Conservation (phyloP, 2,888 invertebrate genomes). For the Neoascia interrupta region DNA sequence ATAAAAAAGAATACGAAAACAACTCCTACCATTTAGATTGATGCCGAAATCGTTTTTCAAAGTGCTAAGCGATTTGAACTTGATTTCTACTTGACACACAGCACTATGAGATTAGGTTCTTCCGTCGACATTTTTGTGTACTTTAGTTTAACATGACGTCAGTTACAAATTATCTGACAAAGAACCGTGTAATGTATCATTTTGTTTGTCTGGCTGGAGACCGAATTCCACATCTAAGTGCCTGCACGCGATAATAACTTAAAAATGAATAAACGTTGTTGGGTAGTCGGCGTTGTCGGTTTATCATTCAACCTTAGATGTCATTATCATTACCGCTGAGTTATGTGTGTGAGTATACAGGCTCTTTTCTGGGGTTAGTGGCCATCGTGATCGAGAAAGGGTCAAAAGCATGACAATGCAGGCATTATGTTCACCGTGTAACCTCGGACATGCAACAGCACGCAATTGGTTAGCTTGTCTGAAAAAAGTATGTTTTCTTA, state of each 20-base stretch:
- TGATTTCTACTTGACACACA: constrained; percentile 46
- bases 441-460: constrained; percentile 45
- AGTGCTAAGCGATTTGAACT: constrained; percentile 63
- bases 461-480: constrained; percentile 58
- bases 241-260: constrained; percentile 54
- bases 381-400: constrained; percentile 52
- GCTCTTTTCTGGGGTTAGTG: constrained; percentile 38
- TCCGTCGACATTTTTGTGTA: background rate
- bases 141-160: constrained; percentile 55
- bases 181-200: constrained; percentile 56
- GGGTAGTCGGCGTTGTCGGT: background rate
- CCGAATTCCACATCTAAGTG: constrained; percentile 25
- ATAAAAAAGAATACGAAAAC: background rate
- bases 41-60: constrained; percentile 34
- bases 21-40: constrained; percentile 12
- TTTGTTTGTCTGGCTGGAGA: constrained; percentile 39
- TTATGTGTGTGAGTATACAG: background rate
- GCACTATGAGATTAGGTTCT: constrained; percentile 18
- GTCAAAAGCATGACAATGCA: constrained; percentile 59
- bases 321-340: background rate
- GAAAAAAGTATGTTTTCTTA: no score
- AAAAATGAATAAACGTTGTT: constrained; percentile 6
- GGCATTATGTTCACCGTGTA: constrained; percentile 37
- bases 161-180: constrained; percentile 38
- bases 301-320: constrained; percentile 8